Conservation (phyloP, 2,888 invertebrate genomes). For the Agrilus mali region DNA sequence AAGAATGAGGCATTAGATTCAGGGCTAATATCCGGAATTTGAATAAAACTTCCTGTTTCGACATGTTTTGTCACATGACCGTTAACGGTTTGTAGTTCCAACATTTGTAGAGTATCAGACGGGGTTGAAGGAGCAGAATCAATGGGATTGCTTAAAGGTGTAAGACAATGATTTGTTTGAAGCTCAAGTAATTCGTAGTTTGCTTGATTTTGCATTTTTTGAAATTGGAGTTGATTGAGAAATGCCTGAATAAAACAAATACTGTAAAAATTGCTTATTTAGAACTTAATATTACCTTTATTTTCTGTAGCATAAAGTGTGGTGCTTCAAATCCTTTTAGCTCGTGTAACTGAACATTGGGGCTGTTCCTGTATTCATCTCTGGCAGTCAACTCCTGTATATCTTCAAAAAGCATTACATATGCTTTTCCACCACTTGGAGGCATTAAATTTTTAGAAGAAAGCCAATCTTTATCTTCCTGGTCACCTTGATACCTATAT, state of each 20-base stretch:
- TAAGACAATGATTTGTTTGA: conserved; percentile 25
- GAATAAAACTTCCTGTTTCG: conserved; percentile 26
- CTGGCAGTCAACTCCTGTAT: conserved; percentile 60
- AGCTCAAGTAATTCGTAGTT: conserved; percentile 27
- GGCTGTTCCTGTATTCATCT: conserved; percentile 57
- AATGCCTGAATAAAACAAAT: conserved; percentile 29
- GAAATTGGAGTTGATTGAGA: conserved; percentile 38
- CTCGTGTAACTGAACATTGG: conserved; percentile 51
- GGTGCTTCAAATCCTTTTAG: conserved; percentile 66
- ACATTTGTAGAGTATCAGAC: conserved; percentile 27
- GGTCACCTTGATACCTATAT: conserved; percentile 58
- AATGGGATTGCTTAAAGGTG: conserved; percentile 26
- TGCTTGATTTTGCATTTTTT: conserved; percentile 20
- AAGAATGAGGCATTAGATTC: conserved; percentile 32
- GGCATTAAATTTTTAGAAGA: conserved; percentile 64
- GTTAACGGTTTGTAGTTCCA: conserved; percentile 26
- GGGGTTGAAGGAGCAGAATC: conserved; percentile 33
- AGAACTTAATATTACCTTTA: conserved; percentile 31
- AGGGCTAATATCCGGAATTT: conserved; percentile 32
- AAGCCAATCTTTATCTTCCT: conserved; percentile 71
- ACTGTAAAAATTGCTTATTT: no score
- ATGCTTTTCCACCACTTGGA: conserved; percentile 67
- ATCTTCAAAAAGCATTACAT: conserved; percentile 66
- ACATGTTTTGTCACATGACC: conserved; percentile 22
- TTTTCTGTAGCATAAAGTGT: conserved; percentile 60